Percentiles rank a stretch among this genome's conserved stretches.
phyloP scores from a whole-genome alignment of 2,797 vertebrate genomes.

The Propithecus perrieri region DNA sequence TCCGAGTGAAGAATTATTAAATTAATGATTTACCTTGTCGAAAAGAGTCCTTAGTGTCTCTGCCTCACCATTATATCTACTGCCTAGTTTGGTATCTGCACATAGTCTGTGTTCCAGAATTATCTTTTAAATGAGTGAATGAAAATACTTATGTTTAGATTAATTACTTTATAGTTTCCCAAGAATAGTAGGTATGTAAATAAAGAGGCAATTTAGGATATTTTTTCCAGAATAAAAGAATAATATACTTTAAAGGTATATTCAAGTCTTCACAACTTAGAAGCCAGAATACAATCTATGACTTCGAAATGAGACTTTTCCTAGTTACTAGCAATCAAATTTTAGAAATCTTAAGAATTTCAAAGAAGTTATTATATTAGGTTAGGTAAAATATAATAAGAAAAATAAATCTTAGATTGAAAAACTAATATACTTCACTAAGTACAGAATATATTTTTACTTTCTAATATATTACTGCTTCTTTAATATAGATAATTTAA shows the following conservation, averaged over 20 bases:
- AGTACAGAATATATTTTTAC: background rate
- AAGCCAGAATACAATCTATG: background rate
- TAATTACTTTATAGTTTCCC: background rate
- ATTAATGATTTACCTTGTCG: background rate
- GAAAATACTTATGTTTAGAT: background rate
- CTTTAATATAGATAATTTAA: background rate
- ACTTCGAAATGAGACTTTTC: slow-evolving; percentile 24
- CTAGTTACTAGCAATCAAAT: background rate
- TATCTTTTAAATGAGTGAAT: background rate
- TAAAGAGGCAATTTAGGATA: background rate
- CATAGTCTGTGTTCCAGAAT: background rate
- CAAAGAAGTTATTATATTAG: background rate
- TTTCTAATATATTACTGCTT: background rate
- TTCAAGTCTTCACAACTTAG: background rate
- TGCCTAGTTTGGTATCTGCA: background rate
- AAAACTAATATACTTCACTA: slow-evolving; percentile 12
- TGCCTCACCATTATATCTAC: background rate
- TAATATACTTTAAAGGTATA: background rate
- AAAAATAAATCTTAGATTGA: background rate
- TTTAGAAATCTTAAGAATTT: slow-evolving; percentile 42
- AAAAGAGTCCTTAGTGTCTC: background rate
- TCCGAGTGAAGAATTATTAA: background rate
- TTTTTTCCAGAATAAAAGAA: slow-evolving; percentile 10
- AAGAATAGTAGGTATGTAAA: background rate
- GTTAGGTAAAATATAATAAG: slow-evolving; percentile 7